These are phyloP conservation scores for Decapterus maruadsi DNA, from an alignment of 2,797 vertebrate genomes.

Conservation along the genomic window DNA sequence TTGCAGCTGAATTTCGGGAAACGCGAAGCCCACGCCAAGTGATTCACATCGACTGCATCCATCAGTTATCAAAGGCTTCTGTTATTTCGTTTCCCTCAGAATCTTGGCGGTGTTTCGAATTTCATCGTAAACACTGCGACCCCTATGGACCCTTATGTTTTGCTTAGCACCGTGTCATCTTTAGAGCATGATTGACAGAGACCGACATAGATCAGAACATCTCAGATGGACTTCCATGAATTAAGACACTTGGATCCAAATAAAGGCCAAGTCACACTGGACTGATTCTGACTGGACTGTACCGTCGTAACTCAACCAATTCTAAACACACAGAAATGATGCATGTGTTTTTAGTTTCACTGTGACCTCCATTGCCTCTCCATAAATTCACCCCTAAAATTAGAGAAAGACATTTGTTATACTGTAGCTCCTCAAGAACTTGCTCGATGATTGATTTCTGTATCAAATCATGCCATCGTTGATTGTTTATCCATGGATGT, in stretches of 20 bases:
- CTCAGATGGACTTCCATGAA: not conserved
- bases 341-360: not conserved
- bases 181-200: constrained; percentile 11
- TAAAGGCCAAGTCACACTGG: not conserved
- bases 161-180: constrained; percentile 1
- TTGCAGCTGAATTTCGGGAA: constrained; percentile 71
- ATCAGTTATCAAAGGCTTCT: constrained; percentile 51
- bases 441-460: too few species aligned
- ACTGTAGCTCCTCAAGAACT: too few species aligned
- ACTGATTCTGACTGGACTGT: not conserved
- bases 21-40: constrained; percentile 52
- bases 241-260: not conserved
- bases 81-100: constrained; percentile 31
- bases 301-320: not conserved
- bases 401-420: too few species aligned
- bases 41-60: constrained; percentile 67
- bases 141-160: constrained; percentile 29
- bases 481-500: not conserved
- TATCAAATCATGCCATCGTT: too few species aligned
- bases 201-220: not conserved
- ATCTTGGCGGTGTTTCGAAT: constrained; percentile 34
- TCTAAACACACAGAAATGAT: not conserved
- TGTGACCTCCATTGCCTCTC: not conserved
- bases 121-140: constrained; percentile 15
- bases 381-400: not conserved